Evolutionary conservation across 92 coral and sea anemone genomes (phyloP).

Genomic region (Porites lobata): DNA sequence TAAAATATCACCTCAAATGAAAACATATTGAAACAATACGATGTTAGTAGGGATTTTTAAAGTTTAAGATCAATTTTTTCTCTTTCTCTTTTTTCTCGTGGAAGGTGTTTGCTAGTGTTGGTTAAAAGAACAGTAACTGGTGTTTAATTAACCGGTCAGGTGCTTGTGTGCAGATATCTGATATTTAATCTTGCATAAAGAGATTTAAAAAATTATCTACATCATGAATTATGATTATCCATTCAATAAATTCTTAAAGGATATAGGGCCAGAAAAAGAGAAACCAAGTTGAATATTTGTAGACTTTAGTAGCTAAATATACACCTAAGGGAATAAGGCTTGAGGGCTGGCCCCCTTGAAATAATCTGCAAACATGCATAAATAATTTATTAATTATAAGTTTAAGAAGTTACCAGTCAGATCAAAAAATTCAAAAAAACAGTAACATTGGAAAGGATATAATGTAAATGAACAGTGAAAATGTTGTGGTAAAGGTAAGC

Average conservation of each 20-base stretch:
- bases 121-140: too few relatives aligned
- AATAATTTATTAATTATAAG: neutral
- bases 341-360: conserved; percentile 60
- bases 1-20: too few relatives aligned
- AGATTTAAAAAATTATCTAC: neutral
- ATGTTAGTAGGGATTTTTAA: too few relatives aligned
- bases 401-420: neutral
- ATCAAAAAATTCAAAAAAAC: neutral
- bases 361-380: conserved; percentile 78
- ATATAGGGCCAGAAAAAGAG: conserved; percentile 91
- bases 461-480: conserved; percentile 60
- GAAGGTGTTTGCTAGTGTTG: too few relatives aligned
- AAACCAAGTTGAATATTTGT: conserved; percentile 90
- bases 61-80: too few relatives aligned
- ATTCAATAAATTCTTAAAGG: conserved; percentile 59
- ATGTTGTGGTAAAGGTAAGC: conserved; percentile 84
- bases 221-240: neutral
- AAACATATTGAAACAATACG: too few relatives aligned
- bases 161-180: too few relatives aligned
- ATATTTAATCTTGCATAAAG: too few relatives aligned
- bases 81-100: too few relatives aligned
- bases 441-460: conserved; percentile 82
- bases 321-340: conserved; percentile 88
- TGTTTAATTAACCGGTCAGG: too few relatives aligned
- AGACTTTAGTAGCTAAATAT: conserved; percentile 86